Evolutionary conservation across 92 coral and sea anemone species (phyloP).

Genomic region (Nematostella vectensis): DNA sequence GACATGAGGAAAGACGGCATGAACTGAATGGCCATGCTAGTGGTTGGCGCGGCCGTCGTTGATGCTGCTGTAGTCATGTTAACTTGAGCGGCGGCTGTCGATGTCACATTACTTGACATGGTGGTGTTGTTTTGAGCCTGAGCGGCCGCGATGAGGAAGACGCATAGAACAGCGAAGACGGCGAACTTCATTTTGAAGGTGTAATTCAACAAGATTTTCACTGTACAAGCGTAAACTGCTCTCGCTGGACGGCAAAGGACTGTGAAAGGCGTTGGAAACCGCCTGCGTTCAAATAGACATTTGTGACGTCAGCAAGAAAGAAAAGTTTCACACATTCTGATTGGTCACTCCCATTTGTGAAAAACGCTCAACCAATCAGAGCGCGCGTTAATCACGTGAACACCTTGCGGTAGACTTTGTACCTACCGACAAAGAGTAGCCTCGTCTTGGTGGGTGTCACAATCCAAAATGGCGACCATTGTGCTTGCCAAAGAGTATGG

Average conservation of each 20-base stretch:
- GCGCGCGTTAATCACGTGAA: slow-evolving; percentile 29
- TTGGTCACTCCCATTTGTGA: neutral
- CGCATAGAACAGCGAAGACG: slow-evolving; percentile 9
- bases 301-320: slow-evolving; percentile 19
- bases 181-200: slow-evolving; percentile 26
- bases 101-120: neutral
- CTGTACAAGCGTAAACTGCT: neutral
- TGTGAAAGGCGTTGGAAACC: slow-evolving; percentile 34
- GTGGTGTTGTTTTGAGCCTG: neutral
- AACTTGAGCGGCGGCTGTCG: neutral
- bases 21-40: neutral
- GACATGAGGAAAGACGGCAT: slow-evolving; percentile 15
- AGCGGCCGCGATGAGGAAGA: slow-evolving; percentile 14
- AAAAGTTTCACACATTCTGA: neutral
- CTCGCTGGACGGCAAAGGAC: slow-evolving; percentile 1
- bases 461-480: slow-evolving; percentile 58
- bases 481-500: slow-evolving; percentile 68
- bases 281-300: slow-evolving; percentile 42
- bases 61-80: neutral
- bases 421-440: neutral
- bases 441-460: too few relatives aligned
- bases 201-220: neutral
- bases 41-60: neutral
- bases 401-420: slow-evolving; percentile 9
- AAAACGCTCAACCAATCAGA: slow-evolving; percentile 14